Evolutionary conservation across 2,113 vertebrate genomes (phyloP), one percentile per base, ranked within the genome.

Genomic region (Xiphias gladius): DNA sequence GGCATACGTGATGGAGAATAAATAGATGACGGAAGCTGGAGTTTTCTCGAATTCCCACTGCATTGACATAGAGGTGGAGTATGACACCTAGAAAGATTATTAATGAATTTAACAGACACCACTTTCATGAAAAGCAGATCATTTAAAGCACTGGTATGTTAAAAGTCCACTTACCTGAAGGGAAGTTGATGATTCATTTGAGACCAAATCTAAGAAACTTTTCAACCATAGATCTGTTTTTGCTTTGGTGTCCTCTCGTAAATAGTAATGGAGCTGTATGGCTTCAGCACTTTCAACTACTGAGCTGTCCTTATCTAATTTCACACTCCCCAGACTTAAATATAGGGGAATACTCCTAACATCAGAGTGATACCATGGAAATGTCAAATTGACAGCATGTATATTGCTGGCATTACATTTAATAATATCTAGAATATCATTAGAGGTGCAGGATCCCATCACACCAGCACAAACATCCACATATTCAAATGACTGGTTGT

Each of bases 1-100:
- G 66, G 94, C 11, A 14, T 97, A 97, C 0, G 96, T 95, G 75
- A 95, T 0, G 16, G 97, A 92, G 77, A 98, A 96, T 32, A 97
- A 88, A 1, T 91, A 86, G 35, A 97, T 89, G 61, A 96, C 93
- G 0, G 88, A 93, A n/a, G 41, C 73, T 1, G 95, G 57, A 55
- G 94, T 95, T 80, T 89, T 92, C 67, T 97, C 94, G 88, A 97
- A 96, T 84, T 98, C 96, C 89, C 93, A 39, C 66, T 97, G 95
- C 73, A 95, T 94, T 61, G 97, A 97, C 72, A 94, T 79, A 1
- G 97, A 97, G 8, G 96, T 96, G 59, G 95, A 96, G 90, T 95
- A 93, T 20, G 94, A 93, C 39, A 96, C 94, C 96, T 97, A 5
- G 43, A 64, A 37, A 83, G 43, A 82, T 26, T 0, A 43, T 7